Base-by-base conservation (phyloP, 2,888 invertebrate genomes). In the Cerceris ruficornis region DNA sequence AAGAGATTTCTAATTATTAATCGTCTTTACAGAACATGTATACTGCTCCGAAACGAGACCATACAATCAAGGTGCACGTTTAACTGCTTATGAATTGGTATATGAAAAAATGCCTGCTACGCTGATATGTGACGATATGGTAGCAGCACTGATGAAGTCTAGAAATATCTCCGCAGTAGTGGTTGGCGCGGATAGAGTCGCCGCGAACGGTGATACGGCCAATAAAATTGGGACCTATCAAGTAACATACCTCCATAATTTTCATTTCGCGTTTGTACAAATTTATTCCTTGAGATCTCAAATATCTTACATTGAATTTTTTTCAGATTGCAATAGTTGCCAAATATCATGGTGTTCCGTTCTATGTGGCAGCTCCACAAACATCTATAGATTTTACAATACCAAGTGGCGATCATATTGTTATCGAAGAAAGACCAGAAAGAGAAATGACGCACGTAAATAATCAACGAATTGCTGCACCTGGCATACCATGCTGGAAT, bases 161-260 rank as follows among this genome's bases (percentile, higher is more conserved):
- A 95, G 96, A 89, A 95, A 95, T 82, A 96, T 99, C 75, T 95
- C 96, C 49, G 98, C 98, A 0, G 98, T 99, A 7, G 96, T 99
- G n/a, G 98, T 99, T 17, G 99, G 99, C 15, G 99, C 99, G 61
- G 99, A 99, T 92, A 95, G 99, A 91, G 98, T 97, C 89, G 98
- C 97, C 13, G 95, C 96, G 1, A 99, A 99, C 93, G 99, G 99
- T 0, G 99, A 99, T 92, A 99, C 99, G 0, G 99, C 99, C 0
- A 99, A 99, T 92, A 99, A 99, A 95, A 98, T 99, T 90, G 99
- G 98, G 88, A 98, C 98, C 13, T 98, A 98, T 92, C 98, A 98
- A 94, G 94, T 94, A 88, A 77, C 15, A 15, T 2, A 0, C 9
- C 0, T 1, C 5, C 7, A 8, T 28, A 28, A 7, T 14, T 43